Evolutionary conservation across 2,888 invertebrate species (phyloP).

Genomic region (Drosophila histrio): DNA sequence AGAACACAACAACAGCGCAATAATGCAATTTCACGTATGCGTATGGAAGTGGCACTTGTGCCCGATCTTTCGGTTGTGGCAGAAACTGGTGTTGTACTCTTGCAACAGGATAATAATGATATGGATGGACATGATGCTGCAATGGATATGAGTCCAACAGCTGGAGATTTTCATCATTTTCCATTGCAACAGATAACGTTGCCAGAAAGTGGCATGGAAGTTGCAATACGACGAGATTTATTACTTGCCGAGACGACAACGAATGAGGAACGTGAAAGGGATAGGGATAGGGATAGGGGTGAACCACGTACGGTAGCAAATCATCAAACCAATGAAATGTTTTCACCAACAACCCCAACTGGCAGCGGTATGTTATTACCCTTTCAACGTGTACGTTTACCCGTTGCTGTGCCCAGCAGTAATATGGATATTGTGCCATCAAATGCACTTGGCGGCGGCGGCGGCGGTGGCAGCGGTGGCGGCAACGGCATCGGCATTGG

Average conservation of each 20-base stretch:
- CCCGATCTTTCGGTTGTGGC: conserved; percentile 84
- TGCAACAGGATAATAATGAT: conserved; percentile 79
- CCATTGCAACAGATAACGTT: conserved; percentile 82
- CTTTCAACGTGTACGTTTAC: conserved; percentile 83
- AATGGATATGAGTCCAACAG: conserved; percentile 73
- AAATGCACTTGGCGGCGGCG: conserved; percentile 71
- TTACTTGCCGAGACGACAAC: conserved; percentile 67
- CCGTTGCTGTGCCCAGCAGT: conserved; percentile 83
- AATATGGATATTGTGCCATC: conserved; percentile 85
- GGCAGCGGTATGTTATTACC: conserved; percentile 83
- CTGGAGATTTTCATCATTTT: conserved; percentile 79
- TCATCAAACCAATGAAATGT: conserved; percentile 81
- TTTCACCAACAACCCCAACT: conserved; percentile 79
- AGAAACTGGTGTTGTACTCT: conserved; percentile 82
- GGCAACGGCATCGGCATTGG: not conserved
- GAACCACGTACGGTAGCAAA: conserved; percentile 1
- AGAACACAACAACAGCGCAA: conserved; percentile 46
- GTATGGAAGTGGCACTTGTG: conserved; percentile 84
- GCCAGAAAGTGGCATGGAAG: conserved; percentile 84
- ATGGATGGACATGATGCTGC: conserved; percentile 76
- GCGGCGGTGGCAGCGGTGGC: conserved; percentile 16
- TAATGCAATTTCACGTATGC: conserved; percentile 56
- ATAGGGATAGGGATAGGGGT: conserved; percentile 9
- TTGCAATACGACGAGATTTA: conserved; percentile 82
- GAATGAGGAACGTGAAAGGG: conserved; percentile 34